Percentiles rank a stretch among this genome's conserved stretches.
Conservation (phyloP, 2,113 vertebrate genomes). For the Embiotoca jacksoni region DNA sequence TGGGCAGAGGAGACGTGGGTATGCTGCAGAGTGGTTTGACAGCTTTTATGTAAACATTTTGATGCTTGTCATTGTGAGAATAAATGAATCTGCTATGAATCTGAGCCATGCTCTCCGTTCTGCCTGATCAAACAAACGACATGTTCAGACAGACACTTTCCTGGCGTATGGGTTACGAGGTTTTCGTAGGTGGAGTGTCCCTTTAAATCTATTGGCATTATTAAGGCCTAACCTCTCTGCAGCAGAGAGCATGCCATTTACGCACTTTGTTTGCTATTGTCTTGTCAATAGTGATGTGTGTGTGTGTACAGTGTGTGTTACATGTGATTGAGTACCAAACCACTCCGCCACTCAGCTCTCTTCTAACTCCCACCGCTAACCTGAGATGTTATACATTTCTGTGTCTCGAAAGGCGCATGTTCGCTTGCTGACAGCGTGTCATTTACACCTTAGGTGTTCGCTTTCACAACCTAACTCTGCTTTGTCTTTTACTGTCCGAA, state of each 20-base stretch:
- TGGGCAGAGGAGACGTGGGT: conserved; percentile 9
- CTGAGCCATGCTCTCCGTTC: not conserved
- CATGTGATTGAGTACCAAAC: not conserved
- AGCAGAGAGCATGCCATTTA: not conserved
- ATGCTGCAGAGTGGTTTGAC: conserved; percentile 5
- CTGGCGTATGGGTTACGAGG: not conserved
- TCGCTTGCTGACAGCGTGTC: not conserved
- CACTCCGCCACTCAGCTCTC: not conserved
- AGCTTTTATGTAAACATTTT: conserved; percentile 10
- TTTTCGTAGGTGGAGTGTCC: not conserved
- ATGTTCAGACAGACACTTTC: not conserved
- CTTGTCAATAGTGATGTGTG: not conserved
- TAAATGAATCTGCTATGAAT: not conserved
- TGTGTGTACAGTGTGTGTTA: too few relatives aligned
- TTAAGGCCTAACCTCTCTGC: not conserved
- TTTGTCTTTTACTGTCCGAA: conserved; percentile 5
- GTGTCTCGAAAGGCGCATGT: not conserved
- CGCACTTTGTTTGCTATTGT: not conserved
- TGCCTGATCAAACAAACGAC: not conserved
- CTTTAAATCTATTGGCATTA: conserved; percentile 9
- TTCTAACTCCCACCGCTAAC: conserved; percentile 3
- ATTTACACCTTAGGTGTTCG: conserved; percentile 19
- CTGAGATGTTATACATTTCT: conserved; percentile 19
- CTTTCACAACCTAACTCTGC: conserved; percentile 19
- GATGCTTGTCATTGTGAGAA: not conserved